These are phyloP conservation scores for Phylloscopus collybita DNA, from an alignment of 2,797 vertebrate species.

Conservation along the genomic window DNA sequence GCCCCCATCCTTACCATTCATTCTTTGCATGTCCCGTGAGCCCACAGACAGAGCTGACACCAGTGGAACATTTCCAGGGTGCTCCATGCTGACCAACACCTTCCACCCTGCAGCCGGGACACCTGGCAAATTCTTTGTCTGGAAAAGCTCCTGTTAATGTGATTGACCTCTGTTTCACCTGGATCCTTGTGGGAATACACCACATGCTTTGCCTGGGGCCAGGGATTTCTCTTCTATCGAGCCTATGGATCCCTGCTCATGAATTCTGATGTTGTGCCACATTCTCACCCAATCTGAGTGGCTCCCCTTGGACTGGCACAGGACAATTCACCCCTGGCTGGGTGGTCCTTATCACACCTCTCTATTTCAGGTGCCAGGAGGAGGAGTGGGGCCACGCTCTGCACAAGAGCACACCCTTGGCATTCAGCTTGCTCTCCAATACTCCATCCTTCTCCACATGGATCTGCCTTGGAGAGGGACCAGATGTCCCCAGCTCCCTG, in stretches of 20 bases:
- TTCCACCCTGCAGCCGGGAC: background rate
- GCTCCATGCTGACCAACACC: background rate
- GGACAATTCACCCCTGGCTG: background rate
- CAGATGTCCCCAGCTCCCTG: background rate
- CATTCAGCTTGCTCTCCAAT: background rate
- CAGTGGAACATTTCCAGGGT: background rate
- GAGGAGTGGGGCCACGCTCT: background rate
- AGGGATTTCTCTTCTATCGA: background rate
- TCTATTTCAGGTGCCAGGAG: background rate
- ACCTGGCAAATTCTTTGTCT: background rate
- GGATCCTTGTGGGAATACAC: background rate
- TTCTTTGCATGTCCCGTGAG: background rate
- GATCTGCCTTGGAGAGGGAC: background rate
- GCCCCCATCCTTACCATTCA: background rate
- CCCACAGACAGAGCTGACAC: background rate
- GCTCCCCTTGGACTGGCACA: background rate
- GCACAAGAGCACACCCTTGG: background rate
- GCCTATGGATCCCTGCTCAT: fast-evolving
- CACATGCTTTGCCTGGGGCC: background rate
- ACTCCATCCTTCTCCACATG: background rate
- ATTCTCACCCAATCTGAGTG: background rate
- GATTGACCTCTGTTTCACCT: background rate
- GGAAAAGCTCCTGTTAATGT: slow-evolving; percentile 14
- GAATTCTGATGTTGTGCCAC: background rate
- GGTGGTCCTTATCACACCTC: background rate